Conservation (phyloP, 2,797 vertebrate genomes). For the Onychomys arenicola region DNA sequence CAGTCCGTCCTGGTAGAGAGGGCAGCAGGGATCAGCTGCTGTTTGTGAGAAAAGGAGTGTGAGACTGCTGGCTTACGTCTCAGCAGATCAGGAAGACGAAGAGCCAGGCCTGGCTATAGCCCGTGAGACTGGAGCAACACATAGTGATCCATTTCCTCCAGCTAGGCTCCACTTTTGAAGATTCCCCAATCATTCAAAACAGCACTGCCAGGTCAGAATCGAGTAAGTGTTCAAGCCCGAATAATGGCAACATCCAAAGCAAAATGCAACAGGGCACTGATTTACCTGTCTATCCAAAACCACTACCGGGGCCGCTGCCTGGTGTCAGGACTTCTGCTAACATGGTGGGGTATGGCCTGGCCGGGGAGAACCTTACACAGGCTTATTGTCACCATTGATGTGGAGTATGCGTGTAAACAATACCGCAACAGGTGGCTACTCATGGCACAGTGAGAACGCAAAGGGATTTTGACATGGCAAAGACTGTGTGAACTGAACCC, state of each 20-base stretch:
- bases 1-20: not conserved
- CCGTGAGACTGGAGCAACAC: not conserved
- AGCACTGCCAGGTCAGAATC: no score
- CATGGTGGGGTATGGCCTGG: not conserved
- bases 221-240: no score
- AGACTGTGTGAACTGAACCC: not conserved
- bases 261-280: not conserved
- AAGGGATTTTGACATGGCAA: not conserved
- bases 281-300: not conserved
- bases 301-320: not conserved
- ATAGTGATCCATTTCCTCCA: not conserved
- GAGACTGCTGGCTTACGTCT: not conserved
- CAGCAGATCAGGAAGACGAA: not conserved
- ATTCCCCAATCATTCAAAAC: not conserved
- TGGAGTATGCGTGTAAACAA: not conserved
- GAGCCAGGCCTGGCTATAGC: not conserved
- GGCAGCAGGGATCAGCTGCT: no score
- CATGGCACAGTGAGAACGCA: not conserved
- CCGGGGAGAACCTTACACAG: not conserved
- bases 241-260: not conserved
- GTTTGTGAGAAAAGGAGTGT: not conserved
- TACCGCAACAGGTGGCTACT: accelerated
- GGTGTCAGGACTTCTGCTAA: no score
- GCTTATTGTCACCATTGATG: not conserved
- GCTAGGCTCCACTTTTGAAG: not conserved